Conservation (phyloP, 2,113 vertebrate genomes). For the Catharus fuscescens region DNA sequence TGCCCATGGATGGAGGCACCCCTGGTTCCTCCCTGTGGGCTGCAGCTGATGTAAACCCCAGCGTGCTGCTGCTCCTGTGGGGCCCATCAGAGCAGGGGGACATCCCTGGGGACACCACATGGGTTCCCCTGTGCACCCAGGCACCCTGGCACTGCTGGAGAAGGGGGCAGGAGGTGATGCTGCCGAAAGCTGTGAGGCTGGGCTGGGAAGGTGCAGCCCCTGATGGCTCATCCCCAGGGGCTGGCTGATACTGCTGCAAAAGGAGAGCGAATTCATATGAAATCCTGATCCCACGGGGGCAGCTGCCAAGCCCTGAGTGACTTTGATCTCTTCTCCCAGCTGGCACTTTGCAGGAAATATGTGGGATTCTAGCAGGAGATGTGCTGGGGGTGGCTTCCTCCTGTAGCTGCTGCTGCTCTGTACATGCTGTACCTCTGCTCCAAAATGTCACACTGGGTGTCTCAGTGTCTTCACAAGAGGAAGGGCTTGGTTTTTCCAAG, state of each 20-base stretch:
- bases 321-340: neutral
- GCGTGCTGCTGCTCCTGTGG: fast-evolving
- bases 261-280: fast-evolving
- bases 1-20: neutral
- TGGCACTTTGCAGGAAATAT: neutral
- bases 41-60: neutral
- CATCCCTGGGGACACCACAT: fast-evolving
- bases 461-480: neutral
- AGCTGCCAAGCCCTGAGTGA: neutral
- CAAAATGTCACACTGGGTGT: neutral
- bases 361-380: neutral
- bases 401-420: neutral
- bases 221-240: neutral
- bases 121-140: fast-evolving
- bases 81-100: neutral
- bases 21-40: fast-evolving
- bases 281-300: neutral
- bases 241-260: neutral
- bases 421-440: neutral
- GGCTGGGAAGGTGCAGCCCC: neutral
- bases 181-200: neutral
- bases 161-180: neutral
- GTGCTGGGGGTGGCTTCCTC: neutral
- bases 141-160: neutral
- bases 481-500: neutral